A percentile compares a stretch with the other conserved stretches of the same genome.
Evolutionary conservation across 2,888 invertebrate genomes (phyloP).

Genomic region (Cybosia mesomella): DNA sequence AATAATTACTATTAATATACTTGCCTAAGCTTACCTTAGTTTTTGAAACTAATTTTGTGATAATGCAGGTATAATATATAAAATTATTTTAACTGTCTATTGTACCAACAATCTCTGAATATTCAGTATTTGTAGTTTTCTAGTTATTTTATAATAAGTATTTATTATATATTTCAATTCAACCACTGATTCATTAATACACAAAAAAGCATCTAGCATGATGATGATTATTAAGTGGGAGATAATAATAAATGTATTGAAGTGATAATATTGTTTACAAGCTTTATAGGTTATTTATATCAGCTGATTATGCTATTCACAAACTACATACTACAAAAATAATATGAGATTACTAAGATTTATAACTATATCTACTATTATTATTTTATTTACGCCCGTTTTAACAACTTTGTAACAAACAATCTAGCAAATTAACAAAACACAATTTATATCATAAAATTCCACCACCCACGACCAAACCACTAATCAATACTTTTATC

Average conservation of each 20-base stretch:
- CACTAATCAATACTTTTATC: constrained; percentile 39
- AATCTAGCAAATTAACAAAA: background rate
- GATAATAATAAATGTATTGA: constrained; percentile 15
- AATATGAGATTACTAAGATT: background rate
- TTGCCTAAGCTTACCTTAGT: background rate
- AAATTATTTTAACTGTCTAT: background rate
- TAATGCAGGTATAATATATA: background rate
- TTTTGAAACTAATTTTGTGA: background rate
- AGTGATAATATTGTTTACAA: constrained; percentile 42
- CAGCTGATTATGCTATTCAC: constrained; percentile 45
- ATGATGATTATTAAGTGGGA: background rate
- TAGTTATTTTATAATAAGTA: background rate
- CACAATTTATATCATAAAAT: constrained; percentile 14
- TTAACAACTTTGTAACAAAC: background rate
- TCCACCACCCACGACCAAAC: constrained; percentile 35
- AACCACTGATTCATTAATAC: background rate
- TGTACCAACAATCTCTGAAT: background rate
- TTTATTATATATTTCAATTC: background rate
- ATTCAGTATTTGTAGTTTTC: background rate
- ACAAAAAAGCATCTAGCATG: background rate
- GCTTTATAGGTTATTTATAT: constrained; percentile 54
- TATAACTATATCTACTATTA: background rate
- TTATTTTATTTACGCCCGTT: background rate
- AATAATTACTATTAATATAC: too few relatives aligned
- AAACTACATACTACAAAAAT: background rate